Evolutionary conservation across 1,140 invertebrate genomes (phyloP), one percentile per base, ranked within the genome.

Genomic region (Atta texana): DNA sequence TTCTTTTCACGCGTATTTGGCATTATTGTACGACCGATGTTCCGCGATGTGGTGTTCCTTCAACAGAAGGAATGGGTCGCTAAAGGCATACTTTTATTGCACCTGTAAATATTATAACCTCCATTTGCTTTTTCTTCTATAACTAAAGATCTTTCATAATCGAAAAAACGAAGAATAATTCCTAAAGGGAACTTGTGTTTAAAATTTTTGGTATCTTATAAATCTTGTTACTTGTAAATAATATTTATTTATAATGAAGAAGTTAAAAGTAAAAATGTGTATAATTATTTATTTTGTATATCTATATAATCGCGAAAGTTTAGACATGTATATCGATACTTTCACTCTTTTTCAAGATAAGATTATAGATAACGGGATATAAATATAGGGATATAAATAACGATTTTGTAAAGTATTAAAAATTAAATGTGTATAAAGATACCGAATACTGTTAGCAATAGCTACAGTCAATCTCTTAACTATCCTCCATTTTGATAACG

Each of bases 81-180:
- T 64, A 31, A 49, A 90, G 74, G 76, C 86, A 64, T 66, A 69
- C 28, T 85, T 91, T 91, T 91, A 91, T 91, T 91, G 85, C 84
- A 51, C 69, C 53, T 87, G 82, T 57, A 66, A 81, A 87, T 86
- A 78, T 68, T 87, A 81, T 64, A 63, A 68, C 74, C 63, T 49
- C 59, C 51, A 86, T 8, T 61, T 49, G 39, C 64, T 74, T 49
- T 10, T 87, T 51, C 51, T 80, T 80, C 68, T 57, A 21, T 39
- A 69, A 74, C 51, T 31, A 68, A 24, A 76, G 55, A 85, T 76
- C 74, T 85, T 77, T 69, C 28, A 59, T 82, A 64, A 87, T 69
- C 55, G 44, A 21, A 78, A 78, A 78, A 57, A 31, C 21, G 6
- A 53, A 31, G 34, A 8, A 85, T 74, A 71, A 51, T 14, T 34